Base-by-base conservation (phyloP, 2,888 invertebrate genomes). In the Campaea margaritaria region DNA sequence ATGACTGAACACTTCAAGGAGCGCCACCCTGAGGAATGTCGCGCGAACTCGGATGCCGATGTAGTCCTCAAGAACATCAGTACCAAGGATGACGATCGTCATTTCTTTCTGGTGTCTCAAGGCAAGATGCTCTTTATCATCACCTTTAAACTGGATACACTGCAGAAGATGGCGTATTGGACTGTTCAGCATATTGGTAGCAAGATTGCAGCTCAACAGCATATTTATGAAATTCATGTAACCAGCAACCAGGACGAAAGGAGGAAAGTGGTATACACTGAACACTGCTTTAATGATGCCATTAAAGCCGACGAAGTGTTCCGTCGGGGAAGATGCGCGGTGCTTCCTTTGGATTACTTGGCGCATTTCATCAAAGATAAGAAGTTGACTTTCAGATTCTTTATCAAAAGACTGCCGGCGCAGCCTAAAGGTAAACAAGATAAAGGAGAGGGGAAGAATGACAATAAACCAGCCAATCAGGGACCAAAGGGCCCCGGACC, bases 1-100 rank as follows among this genome's bases (percentile, higher is more conserved):
- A 80, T 91, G 70, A 76, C 89, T 79, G 79, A 83, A 0, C 91
- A 91, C 64, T 90, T 88, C 68, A 85, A 87, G 64, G 87, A 88
- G 0, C 83, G 83, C 38, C 91, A 91, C 58, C 70, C 83, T 0
- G 64, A 68, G 0, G 58, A 87, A 55, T 85, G 84, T 72, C 79
- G 78, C 60, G 70, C 85, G 1, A 75, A 63, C 58, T 74, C 76
- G n/a, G 85, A 87, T 58, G 67, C 79, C 4, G 87, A 88, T 36
- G 76, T 89, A 4, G 79, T 82, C 51, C 63, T 86, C 31, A 65
- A 69, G 9, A 79, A 82, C 50, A 58, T 84, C 0, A 74, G 75
- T 51, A 47, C 79, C 11, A 72, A 72, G 15, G 78, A 78, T 34
- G 85, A 87, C 65, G 86, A 87, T 15, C 86, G 89, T 3, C 79